These are phyloP conservation scores for Sterna hirundo DNA, from an alignment of 2,113 vertebrate species.

Conservation along the genomic window DNA sequence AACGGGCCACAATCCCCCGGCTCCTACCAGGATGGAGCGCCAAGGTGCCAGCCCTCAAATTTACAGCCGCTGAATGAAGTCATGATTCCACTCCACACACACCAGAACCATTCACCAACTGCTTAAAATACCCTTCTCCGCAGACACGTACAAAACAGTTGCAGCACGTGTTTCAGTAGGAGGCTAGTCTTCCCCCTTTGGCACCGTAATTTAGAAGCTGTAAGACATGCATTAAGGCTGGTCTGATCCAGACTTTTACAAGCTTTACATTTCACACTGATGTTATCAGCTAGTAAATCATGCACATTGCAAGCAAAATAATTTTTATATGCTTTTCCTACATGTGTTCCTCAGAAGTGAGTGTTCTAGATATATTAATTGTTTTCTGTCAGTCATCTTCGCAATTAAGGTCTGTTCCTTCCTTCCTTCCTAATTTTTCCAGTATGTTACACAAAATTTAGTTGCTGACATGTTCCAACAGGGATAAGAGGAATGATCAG, in stretches of 20 bases:
- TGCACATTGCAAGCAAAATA: background rate
- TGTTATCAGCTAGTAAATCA: conserved; percentile 56
- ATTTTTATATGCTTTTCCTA: background rate
- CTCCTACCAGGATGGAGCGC: background rate
- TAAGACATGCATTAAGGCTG: conserved; percentile 28
- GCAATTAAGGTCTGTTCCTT: conserved; percentile 36
- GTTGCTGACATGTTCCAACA: conserved; percentile 36
- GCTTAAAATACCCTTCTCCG: background rate
- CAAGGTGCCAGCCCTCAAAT: background rate
- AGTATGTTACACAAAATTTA: conserved; percentile 22
- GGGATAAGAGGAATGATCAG: background rate
- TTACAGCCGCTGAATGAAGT: background rate
- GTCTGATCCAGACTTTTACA: conserved; percentile 54
- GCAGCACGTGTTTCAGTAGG: background rate
- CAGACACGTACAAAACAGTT: background rate
- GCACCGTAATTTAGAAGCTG: conserved; percentile 4
- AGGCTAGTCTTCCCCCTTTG: background rate
- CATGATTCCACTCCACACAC: background rate
- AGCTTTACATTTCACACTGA: conserved; percentile 50
- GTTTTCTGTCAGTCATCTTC: conserved; percentile 38
- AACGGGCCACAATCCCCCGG: fast-evolving
- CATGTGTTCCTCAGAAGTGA: background rate
- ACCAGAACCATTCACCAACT: background rate
- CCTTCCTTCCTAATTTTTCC: conserved; percentile 28
- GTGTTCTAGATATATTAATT: background rate